phyloP scores from a whole-genome alignment of 2,797 vertebrate genomes.

The Lates japonicus region DNA sequence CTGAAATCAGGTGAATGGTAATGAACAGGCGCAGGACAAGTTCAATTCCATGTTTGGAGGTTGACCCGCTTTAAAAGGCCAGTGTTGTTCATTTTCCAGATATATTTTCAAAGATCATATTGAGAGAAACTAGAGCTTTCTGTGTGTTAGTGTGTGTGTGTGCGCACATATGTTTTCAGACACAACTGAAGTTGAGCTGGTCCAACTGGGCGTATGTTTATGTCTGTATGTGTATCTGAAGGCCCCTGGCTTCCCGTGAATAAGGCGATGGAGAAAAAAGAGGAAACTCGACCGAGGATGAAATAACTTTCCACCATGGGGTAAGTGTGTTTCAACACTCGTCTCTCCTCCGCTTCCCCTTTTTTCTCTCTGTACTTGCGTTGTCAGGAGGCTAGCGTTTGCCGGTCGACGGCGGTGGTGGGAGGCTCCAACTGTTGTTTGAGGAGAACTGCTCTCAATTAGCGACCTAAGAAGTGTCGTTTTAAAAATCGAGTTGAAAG shows the following conservation, averaged over 20 bases:
- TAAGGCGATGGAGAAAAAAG: conserved; percentile 41
- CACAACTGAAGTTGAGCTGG: not conserved
- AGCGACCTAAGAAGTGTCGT: not conserved
- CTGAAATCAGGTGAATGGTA: too few relatives aligned
- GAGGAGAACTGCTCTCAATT: not conserved
- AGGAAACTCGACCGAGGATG: conserved; percentile 76
- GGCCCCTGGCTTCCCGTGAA: conserved; percentile 56
- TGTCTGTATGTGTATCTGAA: conserved; percentile 42
- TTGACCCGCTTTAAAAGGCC: too few relatives aligned
- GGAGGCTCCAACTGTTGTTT: conserved; percentile 68
- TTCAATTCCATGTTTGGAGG: too few relatives aligned
- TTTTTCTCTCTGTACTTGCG: conserved; percentile 52
- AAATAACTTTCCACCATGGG: conserved; percentile 86
- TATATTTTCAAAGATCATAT: not conserved
- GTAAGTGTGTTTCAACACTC: conserved; percentile 84
- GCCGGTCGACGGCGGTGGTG: conserved; percentile 40
- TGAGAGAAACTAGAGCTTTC: not conserved
- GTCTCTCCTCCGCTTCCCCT: conserved; percentile 48
- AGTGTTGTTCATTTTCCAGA: too few relatives aligned
- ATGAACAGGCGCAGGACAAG: too few relatives aligned
- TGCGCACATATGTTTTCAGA: not conserved
- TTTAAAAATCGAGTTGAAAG: not conserved
- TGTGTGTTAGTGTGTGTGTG: too few relatives aligned
- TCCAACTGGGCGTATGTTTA: conserved; percentile 50
- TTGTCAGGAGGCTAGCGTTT: conserved; percentile 51